These are phyloP conservation scores for Cheilosia pagana DNA, from an alignment of 2,888 invertebrate species.

Conservation along the genomic window DNA sequence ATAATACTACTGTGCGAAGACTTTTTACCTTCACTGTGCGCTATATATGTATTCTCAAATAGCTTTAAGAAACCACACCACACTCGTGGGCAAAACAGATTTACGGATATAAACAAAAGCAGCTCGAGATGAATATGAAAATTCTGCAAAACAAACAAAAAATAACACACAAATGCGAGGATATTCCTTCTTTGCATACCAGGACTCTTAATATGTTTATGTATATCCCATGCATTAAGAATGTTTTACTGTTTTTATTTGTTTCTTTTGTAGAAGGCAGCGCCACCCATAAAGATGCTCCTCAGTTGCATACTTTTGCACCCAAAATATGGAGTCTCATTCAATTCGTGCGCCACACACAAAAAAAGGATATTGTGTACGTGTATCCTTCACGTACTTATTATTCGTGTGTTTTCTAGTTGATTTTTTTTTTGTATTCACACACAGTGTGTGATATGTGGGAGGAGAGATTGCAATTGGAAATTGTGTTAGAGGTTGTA, in stretches of 20 bases:
- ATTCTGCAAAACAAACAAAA: slow-evolving; percentile 14
- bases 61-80: slow-evolving; percentile 43
- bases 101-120: slow-evolving; percentile 49
- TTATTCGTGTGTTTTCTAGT: slow-evolving; percentile 20
- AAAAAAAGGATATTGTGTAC: not conserved
- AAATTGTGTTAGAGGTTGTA: slow-evolving; percentile 66
- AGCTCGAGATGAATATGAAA: slow-evolving; percentile 39
- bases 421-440: slow-evolving; percentile 4
- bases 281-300: slow-evolving; percentile 40
- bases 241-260: slow-evolving; percentile 53
- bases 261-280: slow-evolving; percentile 1
- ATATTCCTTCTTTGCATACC: slow-evolving; percentile 35
- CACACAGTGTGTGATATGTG: slow-evolving; percentile 10
- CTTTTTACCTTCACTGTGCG: slow-evolving; percentile 28
- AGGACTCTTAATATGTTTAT: slow-evolving; percentile 49
- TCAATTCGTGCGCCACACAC: slow-evolving; percentile 22
- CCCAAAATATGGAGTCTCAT: slow-evolving; percentile 46
- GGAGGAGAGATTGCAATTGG: slow-evolving; percentile 56
- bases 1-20: slow-evolving; percentile 7
- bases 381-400: slow-evolving; percentile 24
- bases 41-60: not conserved
- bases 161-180: slow-evolving; percentile 8
- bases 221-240: slow-evolving; percentile 47
- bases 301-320: slow-evolving; percentile 43
- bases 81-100: slow-evolving; percentile 25